A percentile compares a stretch with the other conserved stretches of the same genome.
phyloP scores from a whole-genome alignment of 2,797 vertebrate species.

The Halcyon chelicuti region DNA sequence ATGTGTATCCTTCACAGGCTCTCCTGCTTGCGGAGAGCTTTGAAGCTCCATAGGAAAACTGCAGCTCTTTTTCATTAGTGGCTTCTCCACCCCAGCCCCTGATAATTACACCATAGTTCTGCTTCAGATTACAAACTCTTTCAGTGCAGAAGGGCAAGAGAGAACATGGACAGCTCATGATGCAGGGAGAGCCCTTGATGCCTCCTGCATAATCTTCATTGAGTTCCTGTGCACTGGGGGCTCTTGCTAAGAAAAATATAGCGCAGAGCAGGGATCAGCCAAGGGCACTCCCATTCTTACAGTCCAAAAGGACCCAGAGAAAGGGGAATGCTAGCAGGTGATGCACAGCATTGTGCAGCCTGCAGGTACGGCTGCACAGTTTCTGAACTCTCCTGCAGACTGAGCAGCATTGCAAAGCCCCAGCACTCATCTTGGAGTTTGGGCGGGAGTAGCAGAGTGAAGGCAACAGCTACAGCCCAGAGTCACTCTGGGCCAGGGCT shows the following conservation, averaged over 20 bases:
- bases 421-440: not conserved
- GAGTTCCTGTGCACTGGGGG: not conserved
- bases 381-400: not conserved
- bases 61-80: slow-evolving; percentile 29
- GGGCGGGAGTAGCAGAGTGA: not conserved
- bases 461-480: not conserved
- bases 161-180: not conserved
- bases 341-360: not conserved
- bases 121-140: slow-evolving; percentile 5
- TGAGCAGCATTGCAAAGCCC: not conserved
- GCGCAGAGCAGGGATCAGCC: not conserved
- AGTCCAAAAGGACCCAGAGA: not conserved
- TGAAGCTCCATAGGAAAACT: slow-evolving; percentile 30
- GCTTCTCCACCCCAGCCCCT: not conserved
- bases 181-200: not conserved
- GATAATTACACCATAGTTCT: not conserved
- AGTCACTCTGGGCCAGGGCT: not conserved
- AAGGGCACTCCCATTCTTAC: not conserved
- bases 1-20: slow-evolving; percentile 64
- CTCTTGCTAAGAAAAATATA: not conserved
- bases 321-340: not conserved
- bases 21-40: slow-evolving; percentile 10
- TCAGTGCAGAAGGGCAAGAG: not conserved
- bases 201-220: not conserved
- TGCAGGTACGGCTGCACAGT: not conserved